Percentiles rank a stretch among this genome's conserved stretches.
Conservation (phyloP, 2,888 invertebrate genomes). For the Drosophila phalerata region DNA sequence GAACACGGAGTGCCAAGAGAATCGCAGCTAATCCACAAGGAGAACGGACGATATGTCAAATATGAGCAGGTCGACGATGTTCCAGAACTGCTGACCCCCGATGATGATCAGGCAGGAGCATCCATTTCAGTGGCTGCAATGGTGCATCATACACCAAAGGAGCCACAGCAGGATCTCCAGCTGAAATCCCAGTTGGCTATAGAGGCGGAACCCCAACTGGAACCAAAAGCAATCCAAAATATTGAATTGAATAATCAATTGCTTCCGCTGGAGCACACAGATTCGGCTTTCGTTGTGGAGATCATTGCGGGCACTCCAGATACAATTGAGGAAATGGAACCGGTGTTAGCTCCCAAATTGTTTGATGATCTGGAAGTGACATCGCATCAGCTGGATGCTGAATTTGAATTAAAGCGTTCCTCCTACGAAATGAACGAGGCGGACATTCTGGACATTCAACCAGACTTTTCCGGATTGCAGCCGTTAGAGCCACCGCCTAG, state of each 20-base stretch:
- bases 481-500: constrained; percentile 11
- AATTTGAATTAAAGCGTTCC: constrained; percentile 73
- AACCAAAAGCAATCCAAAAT: neutral
- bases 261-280: constrained; percentile 37
- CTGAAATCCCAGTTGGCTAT: neutral
- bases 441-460: constrained; percentile 66
- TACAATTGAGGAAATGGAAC: constrained; percentile 16
- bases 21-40: constrained; percentile 29
- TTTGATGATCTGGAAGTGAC: constrained; percentile 60
- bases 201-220: neutral
- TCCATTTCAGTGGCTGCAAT: constrained; percentile 64
- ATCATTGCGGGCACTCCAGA: constrained; percentile 69
- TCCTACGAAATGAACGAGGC: constrained; percentile 77
- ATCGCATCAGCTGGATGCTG: constrained; percentile 46
- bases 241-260: constrained; percentile 4
- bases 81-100: constrained; percentile 67
- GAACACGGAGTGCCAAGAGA: constrained; percentile 22
- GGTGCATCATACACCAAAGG: constrained; percentile 49
- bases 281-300: constrained; percentile 62
- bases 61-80: constrained; percentile 79
- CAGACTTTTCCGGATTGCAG: constrained; percentile 37
- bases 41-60: constrained; percentile 72
- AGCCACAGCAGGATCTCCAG: neutral
- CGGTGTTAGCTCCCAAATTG: constrained; percentile 27
- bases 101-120: constrained; percentile 56